Conservation (phyloP, 2,113 vertebrate species). For the Pavo muticus region DNA sequence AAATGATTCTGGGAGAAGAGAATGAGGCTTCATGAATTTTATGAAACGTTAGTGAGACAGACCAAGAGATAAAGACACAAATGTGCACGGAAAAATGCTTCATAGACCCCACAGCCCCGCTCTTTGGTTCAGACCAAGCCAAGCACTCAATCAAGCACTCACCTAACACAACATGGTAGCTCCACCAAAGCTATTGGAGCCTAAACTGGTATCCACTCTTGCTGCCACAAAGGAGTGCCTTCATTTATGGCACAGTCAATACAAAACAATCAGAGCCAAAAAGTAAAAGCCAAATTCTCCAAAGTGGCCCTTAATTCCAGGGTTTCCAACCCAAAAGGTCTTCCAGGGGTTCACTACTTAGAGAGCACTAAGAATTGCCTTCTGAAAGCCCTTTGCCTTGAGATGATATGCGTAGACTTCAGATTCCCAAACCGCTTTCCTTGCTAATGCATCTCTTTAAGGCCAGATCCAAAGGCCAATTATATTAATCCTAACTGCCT, state of each 20-base stretch:
- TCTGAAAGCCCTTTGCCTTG: not conserved
- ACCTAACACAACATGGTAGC: rapidly evolving
- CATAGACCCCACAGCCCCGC: not conserved
- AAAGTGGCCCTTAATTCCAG: not conserved
- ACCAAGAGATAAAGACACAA: not conserved
- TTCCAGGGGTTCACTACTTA: not conserved
- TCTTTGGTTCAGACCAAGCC: rapidly evolving
- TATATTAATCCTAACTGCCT: not conserved
- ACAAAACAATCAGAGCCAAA: not conserved
- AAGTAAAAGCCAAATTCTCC: not conserved
- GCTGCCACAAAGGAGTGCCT: not conserved
- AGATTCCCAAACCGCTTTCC: not conserved
- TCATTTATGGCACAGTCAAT: not conserved
- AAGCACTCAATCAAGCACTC: not conserved
- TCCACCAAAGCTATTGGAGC: not conserved
- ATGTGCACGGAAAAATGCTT: not conserved
- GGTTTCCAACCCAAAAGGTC: no score
- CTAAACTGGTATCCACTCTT: no score
- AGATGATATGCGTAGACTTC: not conserved
- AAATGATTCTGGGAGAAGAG: not conserved
- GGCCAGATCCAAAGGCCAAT: not conserved
- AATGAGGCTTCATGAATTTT: not conserved
- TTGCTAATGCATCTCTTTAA: not conserved
- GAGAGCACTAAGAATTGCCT: not conserved
- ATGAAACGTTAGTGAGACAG: not conserved